Percentiles rank a stretch among this genome's conserved stretches.
Evolutionary conservation across 1,140 invertebrate genomes (phyloP).

Genomic region (Proales similis): DNA sequence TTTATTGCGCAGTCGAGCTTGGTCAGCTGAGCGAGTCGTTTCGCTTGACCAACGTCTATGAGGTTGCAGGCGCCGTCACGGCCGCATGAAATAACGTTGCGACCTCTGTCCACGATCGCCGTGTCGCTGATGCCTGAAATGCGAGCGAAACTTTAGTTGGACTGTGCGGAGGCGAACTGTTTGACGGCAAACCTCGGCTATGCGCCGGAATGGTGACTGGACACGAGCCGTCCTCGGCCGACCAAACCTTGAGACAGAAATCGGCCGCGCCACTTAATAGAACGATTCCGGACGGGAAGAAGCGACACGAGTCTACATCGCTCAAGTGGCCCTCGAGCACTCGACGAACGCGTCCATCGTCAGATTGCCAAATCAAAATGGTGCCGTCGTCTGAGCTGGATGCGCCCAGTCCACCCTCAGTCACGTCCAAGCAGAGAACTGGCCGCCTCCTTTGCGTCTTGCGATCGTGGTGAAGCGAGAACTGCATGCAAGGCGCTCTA

Average conservation of each 20-base stretch:
- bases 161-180: conserved; percentile 7
- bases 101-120: conserved; percentile 63
- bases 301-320: conserved; percentile 63
- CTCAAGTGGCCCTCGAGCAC: conserved; percentile 62
- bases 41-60: conserved; percentile 64
- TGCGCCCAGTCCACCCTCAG: conserved; percentile 59
- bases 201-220: conserved; percentile 64
- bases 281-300: conserved; percentile 67
- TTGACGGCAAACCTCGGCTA: conserved; percentile 52
- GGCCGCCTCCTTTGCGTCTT: conserved; percentile 40
- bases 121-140: conserved; percentile 59
- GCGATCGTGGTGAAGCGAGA: background rate
- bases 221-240: conserved; percentile 62
- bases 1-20: conserved; percentile 41
- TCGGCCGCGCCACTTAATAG: conserved; percentile 64
- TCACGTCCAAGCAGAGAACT: conserved; percentile 57
- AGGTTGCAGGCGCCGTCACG: conserved; percentile 64
- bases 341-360: conserved; percentile 57
- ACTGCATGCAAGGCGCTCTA: conserved; percentile 11
- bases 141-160: conserved; percentile 28
- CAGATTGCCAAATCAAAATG: conserved; percentile 61
- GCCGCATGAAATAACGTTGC: conserved; percentile 65
- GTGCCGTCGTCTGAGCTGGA: conserved; percentile 60
- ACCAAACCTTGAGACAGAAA: conserved; percentile 65
- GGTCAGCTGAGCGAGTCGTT: conserved; percentile 56